Evolutionary conservation across 2,888 invertebrate genomes (phyloP), one percentile per base, ranked within the genome.

Genomic region (Agonopterix subpropinquella): DNA sequence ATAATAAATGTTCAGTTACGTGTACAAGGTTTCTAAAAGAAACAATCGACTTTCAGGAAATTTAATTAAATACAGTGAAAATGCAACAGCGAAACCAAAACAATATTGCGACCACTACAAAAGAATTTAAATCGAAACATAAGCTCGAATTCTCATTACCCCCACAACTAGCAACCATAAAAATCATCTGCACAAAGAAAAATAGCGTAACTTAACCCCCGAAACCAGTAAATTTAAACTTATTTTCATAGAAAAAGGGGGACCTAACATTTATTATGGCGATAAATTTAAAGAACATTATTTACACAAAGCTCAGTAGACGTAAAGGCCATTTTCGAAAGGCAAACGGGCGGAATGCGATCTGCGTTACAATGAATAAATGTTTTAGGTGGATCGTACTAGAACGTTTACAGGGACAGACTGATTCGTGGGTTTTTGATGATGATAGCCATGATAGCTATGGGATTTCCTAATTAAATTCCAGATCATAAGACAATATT

Each of bases 271-370:
- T 86, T 85, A 86, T 86, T 85, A 81, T 77, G 64, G 77, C 80
- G 67, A 86, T 88, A 87, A 88, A 87, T 88, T 87, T 80, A 70
- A 73, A 72, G 76, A 80, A 82, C 86, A 85, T 85, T 86, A 87
- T 86, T 86, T 84, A 81, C 81, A 77, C 77, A 86, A 85, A 88
- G 86, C 87, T 74, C 71, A 71, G 75, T 67, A 71, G 86, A 86
- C 85, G 79, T 80, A 81, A 80, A 77, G 80, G 78, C 83, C 83
- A 77, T 80, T 85, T 82, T 74, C 75, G 75, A 80, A 76, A 78
- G 79, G 77, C 76, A 74, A 67, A 67, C 68, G 65, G 71, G 64
- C 69, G 71, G 67, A 68, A 72, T 69, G 66, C 77, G 74, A 77
- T 80, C 77, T 77, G 72, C 67, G 73, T 72, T 71, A 71, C 74